A percentile compares a stretch with the other conserved stretches of the same genome.
Evolutionary conservation across 2,888 invertebrate species (phyloP).

Genomic region (Pilophorus perplexus): DNA sequence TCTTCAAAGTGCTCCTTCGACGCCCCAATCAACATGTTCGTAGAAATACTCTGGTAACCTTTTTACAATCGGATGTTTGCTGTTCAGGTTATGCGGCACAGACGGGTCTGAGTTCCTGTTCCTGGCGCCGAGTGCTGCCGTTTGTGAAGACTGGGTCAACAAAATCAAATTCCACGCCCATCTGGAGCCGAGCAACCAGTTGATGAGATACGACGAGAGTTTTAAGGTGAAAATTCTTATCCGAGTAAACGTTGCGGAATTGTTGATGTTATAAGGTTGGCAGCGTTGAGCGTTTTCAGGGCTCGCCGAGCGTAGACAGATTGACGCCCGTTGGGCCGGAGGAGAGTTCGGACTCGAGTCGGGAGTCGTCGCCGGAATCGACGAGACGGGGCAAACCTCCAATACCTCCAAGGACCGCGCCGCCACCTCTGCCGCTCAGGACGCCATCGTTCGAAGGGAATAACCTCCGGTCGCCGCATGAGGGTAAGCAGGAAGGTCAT

Average conservation of each 20-base stretch:
- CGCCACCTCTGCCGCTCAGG: conserved; percentile 57
- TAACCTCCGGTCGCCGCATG: background rate
- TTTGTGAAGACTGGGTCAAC: conserved; percentile 85
- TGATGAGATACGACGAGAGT: conserved; percentile 75
- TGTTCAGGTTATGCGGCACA: conserved; percentile 72
- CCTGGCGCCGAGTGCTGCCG: conserved; percentile 67
- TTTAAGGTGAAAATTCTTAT: conserved; percentile 56
- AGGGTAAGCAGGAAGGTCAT: conserved; percentile 13
- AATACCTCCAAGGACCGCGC: conserved; percentile 60
- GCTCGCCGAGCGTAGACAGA: conserved; percentile 45
- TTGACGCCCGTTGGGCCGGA: conserved; percentile 47
- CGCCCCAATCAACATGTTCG: too few species aligned
- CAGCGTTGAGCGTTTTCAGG: too few species aligned
- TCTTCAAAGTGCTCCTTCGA: too few species aligned
- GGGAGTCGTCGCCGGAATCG: conserved; percentile 55
- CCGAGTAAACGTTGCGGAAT: too few species aligned
- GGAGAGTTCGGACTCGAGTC: conserved; percentile 54
- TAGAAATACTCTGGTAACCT: too few species aligned
- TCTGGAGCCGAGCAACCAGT: conserved; percentile 83
- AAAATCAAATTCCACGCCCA: conserved; percentile 91
- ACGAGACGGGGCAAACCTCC: conserved; percentile 54
- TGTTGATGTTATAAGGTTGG: too few species aligned
- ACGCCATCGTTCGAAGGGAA: conserved; percentile 52
- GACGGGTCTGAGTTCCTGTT: conserved; percentile 95
- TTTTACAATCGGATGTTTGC: conserved; percentile 4